Evolutionary conservation across 2,888 invertebrate species (phyloP), one percentile per base, ranked within the genome.

Genomic region (Xylocampa areola): DNA sequence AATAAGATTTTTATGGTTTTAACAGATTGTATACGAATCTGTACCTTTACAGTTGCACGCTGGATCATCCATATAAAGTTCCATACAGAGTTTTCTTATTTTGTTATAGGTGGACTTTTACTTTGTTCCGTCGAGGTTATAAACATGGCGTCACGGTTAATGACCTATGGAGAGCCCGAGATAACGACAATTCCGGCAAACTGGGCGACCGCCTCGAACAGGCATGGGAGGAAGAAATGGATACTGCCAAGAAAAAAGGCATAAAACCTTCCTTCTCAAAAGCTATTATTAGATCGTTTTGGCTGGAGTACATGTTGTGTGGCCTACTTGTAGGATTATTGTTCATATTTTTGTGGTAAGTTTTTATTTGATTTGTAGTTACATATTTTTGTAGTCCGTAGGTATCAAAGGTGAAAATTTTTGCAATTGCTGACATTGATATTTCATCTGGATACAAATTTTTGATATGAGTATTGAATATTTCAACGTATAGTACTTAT

Each of bases 171-270:
- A 95, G 95, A 77, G 94, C 95, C 6, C 89, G 96, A 13, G 88
- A 93, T 1, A 87, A 89, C 13, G 96, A 97, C 84, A 87, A 93
- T 37, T 96, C 97, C 0, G 95, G 95, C 55, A 85, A 87, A n/a
- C 89, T 97, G 10, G 96, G 96, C 6, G 95, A 96, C 81, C 90
- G 91, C 13, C 88, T 97, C 30, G 96, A 96, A 85, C 92, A 91
- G 91, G 96, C 95, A 51, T 96, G 96, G 96, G 88, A 94, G 36
- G 83, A 89, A 30, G 96, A 96, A 84, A 64, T 95, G 14, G 83
- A 87, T 37, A 84, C 82, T 35, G 94, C 95, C 0, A 88, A 91
- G 40, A 86, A 86, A 55, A 84, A 85, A 40, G 93, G 94, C n/a
- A 84, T 85, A 27, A 92, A 94, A 55, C 96, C 96, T 0, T 95